phyloP scores from a whole-genome alignment of 2,797 vertebrate species.

The Rallus crepitans region DNA sequence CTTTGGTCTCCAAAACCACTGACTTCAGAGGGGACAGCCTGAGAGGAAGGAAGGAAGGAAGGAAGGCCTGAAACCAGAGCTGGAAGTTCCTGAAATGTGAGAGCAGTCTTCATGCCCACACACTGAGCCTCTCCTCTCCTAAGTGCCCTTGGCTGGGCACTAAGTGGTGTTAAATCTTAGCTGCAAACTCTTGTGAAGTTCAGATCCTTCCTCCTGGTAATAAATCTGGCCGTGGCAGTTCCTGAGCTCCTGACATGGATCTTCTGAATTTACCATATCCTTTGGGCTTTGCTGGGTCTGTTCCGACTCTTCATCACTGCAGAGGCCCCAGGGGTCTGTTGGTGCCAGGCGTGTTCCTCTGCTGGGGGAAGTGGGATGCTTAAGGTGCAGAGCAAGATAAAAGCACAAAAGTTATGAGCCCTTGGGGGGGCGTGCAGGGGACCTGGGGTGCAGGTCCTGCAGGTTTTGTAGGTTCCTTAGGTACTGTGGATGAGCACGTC shows the following conservation, averaged over 20 bases:
- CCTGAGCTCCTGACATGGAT: background rate
- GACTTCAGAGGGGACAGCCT: background rate
- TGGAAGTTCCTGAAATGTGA: slow-evolving; percentile 46
- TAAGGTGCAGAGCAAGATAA: background rate
- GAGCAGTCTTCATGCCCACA: background rate
- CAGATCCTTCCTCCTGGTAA: background rate
- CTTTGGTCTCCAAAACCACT: background rate
- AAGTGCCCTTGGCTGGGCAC: background rate
- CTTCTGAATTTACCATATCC: background rate
- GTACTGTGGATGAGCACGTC: background rate
- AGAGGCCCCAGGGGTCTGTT: fast-evolving
- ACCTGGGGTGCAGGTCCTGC: fast-evolving
- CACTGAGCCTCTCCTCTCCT: background rate
- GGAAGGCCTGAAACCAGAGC: slow-evolving; percentile 52
- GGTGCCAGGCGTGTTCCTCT: background rate
- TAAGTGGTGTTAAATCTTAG: background rate
- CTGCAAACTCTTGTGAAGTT: background rate
- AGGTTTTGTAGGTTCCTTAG: background rate
- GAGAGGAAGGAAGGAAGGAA: slow-evolving; percentile 45
- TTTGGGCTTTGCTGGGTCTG: background rate
- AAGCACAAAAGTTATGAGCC: background rate
- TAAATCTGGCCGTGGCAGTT: background rate
- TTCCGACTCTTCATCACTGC: background rate
- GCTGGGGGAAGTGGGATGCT: background rate
- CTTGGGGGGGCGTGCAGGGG: background rate